Evolutionary conservation across 1,140 invertebrate genomes (phyloP).

Genomic region (Pseudomyrmex pallidus): DNA sequence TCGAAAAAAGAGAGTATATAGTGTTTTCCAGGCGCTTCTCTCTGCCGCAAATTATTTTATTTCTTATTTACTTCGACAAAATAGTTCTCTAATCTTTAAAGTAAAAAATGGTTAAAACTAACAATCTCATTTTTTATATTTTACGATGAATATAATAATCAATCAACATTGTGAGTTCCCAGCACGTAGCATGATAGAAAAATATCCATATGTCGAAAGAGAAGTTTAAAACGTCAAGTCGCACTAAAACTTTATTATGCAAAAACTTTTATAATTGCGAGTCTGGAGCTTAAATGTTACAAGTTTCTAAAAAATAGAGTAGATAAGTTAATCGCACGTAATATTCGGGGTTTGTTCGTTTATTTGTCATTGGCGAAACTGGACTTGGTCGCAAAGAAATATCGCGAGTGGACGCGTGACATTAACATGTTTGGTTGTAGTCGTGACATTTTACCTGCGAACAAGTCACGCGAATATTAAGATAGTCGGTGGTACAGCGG

Average conservation of each 20-base stretch:
- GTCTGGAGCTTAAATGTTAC: neutral
- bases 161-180: no score
- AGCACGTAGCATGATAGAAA: neutral
- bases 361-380: constrained; percentile 4
- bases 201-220: neutral
- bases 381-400: neutral
- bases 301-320: neutral
- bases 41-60: neutral
- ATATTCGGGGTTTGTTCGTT: neutral
- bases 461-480: constrained; percentile 6
- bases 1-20: constrained; percentile 24
- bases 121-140: no score
- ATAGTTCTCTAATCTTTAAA: neutral
- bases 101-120: neutral
- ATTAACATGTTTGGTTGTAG: neutral
- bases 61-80: constrained; percentile 6
- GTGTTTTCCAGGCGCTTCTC: neutral
- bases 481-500: constrained; percentile 27
- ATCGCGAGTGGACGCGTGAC: neutral
- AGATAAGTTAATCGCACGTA: neutral
- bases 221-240: neutral
- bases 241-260: neutral
- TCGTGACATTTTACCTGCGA: no score
- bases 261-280: neutral
- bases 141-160: no score